Base-by-base conservation (phyloP, 1,140 invertebrate genomes). In the Scaptomyza pallida region DNA sequence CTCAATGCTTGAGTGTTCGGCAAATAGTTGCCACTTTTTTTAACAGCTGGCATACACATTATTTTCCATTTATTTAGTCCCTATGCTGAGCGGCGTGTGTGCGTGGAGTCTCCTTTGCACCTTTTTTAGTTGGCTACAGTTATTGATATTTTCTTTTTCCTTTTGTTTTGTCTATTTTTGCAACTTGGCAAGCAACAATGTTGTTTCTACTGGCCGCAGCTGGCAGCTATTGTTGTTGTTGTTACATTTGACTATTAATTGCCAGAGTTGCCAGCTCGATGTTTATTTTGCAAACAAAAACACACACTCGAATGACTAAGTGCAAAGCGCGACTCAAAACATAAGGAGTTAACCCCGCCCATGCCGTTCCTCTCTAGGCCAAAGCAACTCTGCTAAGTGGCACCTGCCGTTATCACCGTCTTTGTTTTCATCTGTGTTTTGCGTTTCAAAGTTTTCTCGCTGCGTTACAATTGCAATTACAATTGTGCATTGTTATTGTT, bases 401-500 rank as follows among this genome's bases (percentile, higher is more conserved):
- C 45, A 55, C 64, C 71, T 57, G 56, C 54, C 47, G 57, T 43
- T 23, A 33, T 40, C 21, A 26, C 52, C 5, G 13, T 33, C 57
- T 10, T 51, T 37, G 17, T 43, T 41, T 48, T 59, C 37, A 23
- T 47, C 26, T 48, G 54, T 56, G 43, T 65, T 55, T 75, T 69
- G 67, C 56, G 60, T 67, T 71, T 82, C 64, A 63, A 65, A 44
- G 65, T 80, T 73, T 60, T 82, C 51, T 63, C 63, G 50, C 61
- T 51, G 41, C 52, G 69, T 48, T 52, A 55, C 59, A 69, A 55
- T 62, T 52, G 47, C 55, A 45, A 26, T 71, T 78, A 78, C 79
- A 75, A 75, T 67, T 85, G 62, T 76, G 67, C 72, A 65, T 44
- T 85, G 43, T 78, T 78, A 62, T 63, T 78, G 70, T 63, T 72